Conservation (phyloP, 2,113 vertebrate species). For the Sinocyclocheilus grahami region DNA sequence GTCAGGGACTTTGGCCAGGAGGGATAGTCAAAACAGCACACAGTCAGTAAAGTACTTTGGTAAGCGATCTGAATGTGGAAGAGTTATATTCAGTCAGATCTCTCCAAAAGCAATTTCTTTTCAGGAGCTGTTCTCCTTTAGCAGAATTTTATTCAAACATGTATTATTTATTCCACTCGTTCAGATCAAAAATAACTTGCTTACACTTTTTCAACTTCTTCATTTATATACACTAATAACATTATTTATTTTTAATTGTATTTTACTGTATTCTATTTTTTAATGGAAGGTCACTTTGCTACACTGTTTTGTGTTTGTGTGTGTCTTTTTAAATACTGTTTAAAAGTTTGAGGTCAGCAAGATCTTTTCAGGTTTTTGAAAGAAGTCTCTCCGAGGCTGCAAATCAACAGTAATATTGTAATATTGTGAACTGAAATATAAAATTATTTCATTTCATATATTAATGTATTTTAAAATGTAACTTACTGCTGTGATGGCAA, state of each 20-base stretch:
- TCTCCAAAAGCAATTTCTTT: background rate
- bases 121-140: background rate
- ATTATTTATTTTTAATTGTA: too few relatives aligned
- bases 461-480: too few relatives aligned
- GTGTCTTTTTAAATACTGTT: background rate
- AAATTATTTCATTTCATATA: too few relatives aligned
- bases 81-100: background rate
- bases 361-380: background rate
- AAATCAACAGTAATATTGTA: too few relatives aligned
- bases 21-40: background rate
- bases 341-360: background rate
- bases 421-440: too few relatives aligned
- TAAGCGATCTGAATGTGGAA: background rate
- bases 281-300: too few relatives aligned
- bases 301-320: background rate
- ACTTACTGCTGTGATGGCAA: too few relatives aligned
- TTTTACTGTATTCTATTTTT: too few relatives aligned
- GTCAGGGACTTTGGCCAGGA: background rate
- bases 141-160: background rate
- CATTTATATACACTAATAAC: background rate
- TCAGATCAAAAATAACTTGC: background rate
- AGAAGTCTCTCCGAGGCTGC: background rate
- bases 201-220: background rate
- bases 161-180: background rate
- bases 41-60: background rate